Evolutionary conservation across 2,797 vertebrate genomes (phyloP).

Genomic region (Acrocephalus scirpaceus): DNA sequence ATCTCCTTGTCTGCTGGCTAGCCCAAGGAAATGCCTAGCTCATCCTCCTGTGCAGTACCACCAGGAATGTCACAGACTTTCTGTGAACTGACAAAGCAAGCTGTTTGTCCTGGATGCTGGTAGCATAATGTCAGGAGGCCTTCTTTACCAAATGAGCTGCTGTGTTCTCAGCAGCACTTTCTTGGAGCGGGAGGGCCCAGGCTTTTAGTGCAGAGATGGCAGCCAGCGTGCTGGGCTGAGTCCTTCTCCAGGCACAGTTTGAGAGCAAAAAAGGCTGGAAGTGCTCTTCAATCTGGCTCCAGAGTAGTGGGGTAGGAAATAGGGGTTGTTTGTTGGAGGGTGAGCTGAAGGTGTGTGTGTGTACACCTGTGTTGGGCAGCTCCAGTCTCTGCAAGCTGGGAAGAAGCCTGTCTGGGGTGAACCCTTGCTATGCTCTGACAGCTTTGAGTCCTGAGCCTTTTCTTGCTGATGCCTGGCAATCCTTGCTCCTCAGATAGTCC

Average conservation of each 20-base stretch:
- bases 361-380: not conserved
- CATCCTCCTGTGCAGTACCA: not conserved
- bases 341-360: not conserved
- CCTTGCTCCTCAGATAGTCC: not conserved
- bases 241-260: not conserved
- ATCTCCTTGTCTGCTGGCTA: not conserved
- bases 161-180: not conserved
- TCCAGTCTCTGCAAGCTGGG: not conserved
- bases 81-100: not conserved
- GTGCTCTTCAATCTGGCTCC: rapidly evolving
- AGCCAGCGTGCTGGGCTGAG: not conserved
- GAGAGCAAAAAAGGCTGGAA: not conserved
- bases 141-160: not conserved
- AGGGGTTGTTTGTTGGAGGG: not conserved
- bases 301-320: not conserved
- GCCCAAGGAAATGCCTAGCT: not conserved
- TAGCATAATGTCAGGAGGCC: not conserved
- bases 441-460: not conserved
- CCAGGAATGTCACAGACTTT: not conserved
- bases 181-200: not conserved
- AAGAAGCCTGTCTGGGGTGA: not conserved
- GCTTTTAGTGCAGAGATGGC: not conserved
- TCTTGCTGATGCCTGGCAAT: rapidly evolving
- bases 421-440: rapidly evolving
- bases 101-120: not conserved